Conservation (phyloP, 2,113 vertebrate species). For the Tamias sibiricus region DNA sequence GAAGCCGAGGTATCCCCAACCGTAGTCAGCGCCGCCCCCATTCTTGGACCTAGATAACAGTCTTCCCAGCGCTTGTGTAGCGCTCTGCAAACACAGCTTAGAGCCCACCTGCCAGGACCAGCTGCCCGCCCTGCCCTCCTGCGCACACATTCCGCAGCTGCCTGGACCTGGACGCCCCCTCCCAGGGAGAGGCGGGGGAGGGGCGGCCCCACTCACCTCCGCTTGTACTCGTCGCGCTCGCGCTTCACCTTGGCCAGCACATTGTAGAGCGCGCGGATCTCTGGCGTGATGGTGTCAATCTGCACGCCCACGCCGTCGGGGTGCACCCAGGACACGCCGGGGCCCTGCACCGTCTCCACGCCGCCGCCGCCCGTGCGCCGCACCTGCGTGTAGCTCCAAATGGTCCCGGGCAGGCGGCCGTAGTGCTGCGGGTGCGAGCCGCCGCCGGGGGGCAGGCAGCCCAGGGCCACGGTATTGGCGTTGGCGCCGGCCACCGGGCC, state of each 20-base stretch:
- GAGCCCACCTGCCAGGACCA: slow-evolving; percentile 50
- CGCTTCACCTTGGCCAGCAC: slow-evolving; percentile 98
- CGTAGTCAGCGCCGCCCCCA: not conserved
- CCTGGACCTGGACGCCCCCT: not conserved
- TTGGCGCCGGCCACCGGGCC: slow-evolving; percentile 58
- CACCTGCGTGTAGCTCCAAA: slow-evolving; percentile 94
- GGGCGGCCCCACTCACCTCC: slow-evolving; percentile 88
- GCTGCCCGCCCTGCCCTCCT: not conserved
- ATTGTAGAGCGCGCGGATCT: slow-evolving; percentile 98
- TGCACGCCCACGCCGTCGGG: slow-evolving; percentile 98
- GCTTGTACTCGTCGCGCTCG: slow-evolving; percentile 97
- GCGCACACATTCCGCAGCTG: not conserved
- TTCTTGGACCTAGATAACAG: not conserved
- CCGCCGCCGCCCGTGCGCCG: slow-evolving; percentile 90
- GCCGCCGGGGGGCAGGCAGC: slow-evolving; percentile 71
- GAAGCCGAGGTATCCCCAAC: not conserved
- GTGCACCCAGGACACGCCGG: slow-evolving; percentile 95
- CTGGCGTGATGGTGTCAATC: slow-evolving; percentile 99
- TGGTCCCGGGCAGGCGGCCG: slow-evolving; percentile 91
- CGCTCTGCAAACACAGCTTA: not conserved
- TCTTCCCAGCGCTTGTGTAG: not conserved
- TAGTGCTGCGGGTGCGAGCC: slow-evolving; percentile 81
- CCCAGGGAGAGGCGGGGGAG: not conserved
- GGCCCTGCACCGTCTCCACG: slow-evolving; percentile 92
- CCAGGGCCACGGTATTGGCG: slow-evolving; percentile 46